These are phyloP conservation scores for Apodemia hepburni DNA, from an alignment of 2,888 invertebrate genomes.

Conservation along the genomic window DNA sequence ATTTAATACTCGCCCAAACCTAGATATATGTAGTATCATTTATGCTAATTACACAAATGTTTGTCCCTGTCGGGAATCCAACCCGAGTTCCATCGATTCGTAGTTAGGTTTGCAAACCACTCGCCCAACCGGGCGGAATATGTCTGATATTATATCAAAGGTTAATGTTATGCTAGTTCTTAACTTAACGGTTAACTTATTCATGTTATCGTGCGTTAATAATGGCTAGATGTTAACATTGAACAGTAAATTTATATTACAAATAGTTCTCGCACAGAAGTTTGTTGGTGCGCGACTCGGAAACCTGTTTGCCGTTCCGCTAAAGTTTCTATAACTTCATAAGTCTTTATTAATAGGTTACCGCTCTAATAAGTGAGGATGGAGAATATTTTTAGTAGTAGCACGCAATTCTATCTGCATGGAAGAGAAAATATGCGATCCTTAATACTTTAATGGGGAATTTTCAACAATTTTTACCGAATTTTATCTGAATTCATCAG, in stretches of 20 bases:
- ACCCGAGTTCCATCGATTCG: no score
- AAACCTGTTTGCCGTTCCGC: conserved; percentile 52
- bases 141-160: neutral
- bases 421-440: neutral
- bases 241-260: conserved; percentile 65
- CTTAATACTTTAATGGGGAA: no score
- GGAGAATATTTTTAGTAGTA: conserved; percentile 5
- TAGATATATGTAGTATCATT: no score
- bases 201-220: conserved; percentile 8
- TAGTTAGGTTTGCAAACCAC: no score
- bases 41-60: no score
- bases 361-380: conserved; percentile 39
- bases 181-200: neutral
- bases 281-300: conserved; percentile 69
- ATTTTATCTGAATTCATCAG: no score
- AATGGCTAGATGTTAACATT: conserved; percentile 40
- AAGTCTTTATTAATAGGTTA: conserved; percentile 73
- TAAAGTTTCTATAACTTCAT: conserved; percentile 70
- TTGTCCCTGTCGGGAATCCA: no score
- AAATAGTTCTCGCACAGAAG: conserved; percentile 68
- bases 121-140: neutral
- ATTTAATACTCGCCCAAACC: no score
- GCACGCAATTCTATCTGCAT: neutral
- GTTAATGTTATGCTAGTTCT: neutral
- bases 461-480: no score